phyloP scores from a whole-genome alignment of 2,797 vertebrate species.

The Chelon labrosus region DNA sequence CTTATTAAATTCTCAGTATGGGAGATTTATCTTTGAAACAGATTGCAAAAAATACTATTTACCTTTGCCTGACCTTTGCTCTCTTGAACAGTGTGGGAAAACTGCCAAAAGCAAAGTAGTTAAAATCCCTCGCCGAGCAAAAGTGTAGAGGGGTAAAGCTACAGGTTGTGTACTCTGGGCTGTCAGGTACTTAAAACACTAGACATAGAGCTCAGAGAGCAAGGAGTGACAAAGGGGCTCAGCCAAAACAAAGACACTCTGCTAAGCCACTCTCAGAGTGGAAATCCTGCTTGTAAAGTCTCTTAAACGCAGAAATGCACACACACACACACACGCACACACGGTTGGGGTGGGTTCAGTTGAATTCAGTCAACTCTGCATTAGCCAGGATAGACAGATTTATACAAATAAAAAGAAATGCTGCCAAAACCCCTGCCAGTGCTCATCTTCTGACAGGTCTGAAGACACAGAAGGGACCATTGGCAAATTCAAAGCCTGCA shows the following conservation, averaged over 20 bases:
- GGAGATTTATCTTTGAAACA: slow-evolving; percentile 15
- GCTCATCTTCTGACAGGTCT: slow-evolving; percentile 2
- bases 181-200: slow-evolving; percentile 56
- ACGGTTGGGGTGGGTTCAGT: not conserved
- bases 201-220: slow-evolving; percentile 39
- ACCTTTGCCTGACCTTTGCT: slow-evolving; percentile 37
- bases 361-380: slow-evolving; percentile 5
- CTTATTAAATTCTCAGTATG: not conserved
- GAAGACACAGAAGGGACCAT: not conserved
- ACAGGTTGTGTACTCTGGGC: slow-evolving; percentile 39
- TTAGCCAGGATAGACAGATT: slow-evolving; percentile 3
- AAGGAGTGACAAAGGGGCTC: slow-evolving; percentile 37
- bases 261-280: slow-evolving; percentile 48
- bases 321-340: not conserved
- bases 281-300: slow-evolving; percentile 46
- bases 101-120: slow-evolving; percentile 43
- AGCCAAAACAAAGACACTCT: slow-evolving; percentile 56
- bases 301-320: not conserved
- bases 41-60: slow-evolving; percentile 9
- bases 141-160: slow-evolving; percentile 20
- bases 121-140: slow-evolving; percentile 35
- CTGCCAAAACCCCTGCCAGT: not conserved
- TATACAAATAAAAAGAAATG: not conserved
- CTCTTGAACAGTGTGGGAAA: slow-evolving; percentile 26
- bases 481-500: slow-evolving; percentile 12